Percentiles rank a stretch among this genome's conserved stretches.
Conservation (phyloP, 2,113 vertebrate genomes). For the Nicator chloris region DNA sequence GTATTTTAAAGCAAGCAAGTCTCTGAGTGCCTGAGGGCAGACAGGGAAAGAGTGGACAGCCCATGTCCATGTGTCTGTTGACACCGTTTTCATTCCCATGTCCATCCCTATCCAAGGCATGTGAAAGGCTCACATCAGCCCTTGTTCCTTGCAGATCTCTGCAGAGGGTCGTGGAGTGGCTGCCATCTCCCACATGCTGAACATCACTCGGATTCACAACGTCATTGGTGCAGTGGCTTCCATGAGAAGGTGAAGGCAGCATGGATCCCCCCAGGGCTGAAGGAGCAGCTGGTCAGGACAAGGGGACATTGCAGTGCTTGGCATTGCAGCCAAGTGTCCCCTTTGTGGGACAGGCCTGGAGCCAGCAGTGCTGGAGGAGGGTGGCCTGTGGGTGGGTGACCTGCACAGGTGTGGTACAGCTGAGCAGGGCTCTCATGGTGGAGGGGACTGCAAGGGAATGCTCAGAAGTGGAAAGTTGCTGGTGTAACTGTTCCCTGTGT, state of each 20-base stretch:
- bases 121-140: rapidly evolving
- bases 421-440: not conserved
- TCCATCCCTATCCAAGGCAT: rapidly evolving
- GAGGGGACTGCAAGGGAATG: not conserved
- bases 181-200: slow-evolving; percentile 84
- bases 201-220: slow-evolving; percentile 85
- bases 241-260: slow-evolving; percentile 82
- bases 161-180: slow-evolving; percentile 82
- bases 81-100: not conserved
- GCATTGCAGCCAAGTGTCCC: not conserved
- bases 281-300: not conserved
- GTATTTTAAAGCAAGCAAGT: not conserved
- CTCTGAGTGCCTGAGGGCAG: not conserved
- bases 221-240: slow-evolving; percentile 68
- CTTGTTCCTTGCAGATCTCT: slow-evolving; percentile 73
- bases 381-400: not conserved
- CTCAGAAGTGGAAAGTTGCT: not conserved
- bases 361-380: not conserved
- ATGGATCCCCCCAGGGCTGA: not conserved
- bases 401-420: not conserved
- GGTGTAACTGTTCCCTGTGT: not conserved
- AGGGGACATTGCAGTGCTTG: not conserved
- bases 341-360: not conserved
- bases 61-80: rapidly evolving
- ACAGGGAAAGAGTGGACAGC: too few relatives aligned